phyloP scores from a whole-genome alignment of 1,140 invertebrate species.

The Zaprionus ornatus region DNA sequence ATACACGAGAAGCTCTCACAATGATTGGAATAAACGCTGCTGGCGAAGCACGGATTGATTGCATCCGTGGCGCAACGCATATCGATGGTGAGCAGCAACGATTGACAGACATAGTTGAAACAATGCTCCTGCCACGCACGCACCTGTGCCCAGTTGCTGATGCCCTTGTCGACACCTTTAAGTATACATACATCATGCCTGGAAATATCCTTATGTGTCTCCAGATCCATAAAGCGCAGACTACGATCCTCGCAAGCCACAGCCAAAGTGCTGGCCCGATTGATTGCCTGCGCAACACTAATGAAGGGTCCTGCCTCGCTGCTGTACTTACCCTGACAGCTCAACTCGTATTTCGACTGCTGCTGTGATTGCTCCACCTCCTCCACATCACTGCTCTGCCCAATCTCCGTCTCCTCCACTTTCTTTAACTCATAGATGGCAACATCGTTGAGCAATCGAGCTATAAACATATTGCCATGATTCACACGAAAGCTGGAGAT shows the following conservation, averaged over 20 bases:
- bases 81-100: conserved; percentile 55
- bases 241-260: conserved; percentile 56
- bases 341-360: conserved; percentile 24
- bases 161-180: conserved; percentile 13
- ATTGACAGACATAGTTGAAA: conserved; percentile 58
- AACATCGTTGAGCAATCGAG: conserved; percentile 53
- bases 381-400: background rate
- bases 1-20: conserved; percentile 61
- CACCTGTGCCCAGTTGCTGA: conserved; percentile 62
- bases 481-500: conserved; percentile 34
- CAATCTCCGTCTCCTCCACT: background rate
- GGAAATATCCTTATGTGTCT: conserved; percentile 41
- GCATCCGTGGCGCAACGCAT: conserved; percentile 38
- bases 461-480: conserved; percentile 44
- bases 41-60: conserved; percentile 62
- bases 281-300: conserved; percentile 42
- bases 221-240: conserved; percentile 52
- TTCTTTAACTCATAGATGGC: conserved; percentile 47
- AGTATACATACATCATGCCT: conserved; percentile 52
- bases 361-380: background rate
- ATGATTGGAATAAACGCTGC: conserved; percentile 28
- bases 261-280: conserved; percentile 31
- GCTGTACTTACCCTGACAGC: conserved; percentile 34
- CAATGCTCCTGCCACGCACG: conserved; percentile 30
- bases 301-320: conserved; percentile 35